Conservation (phyloP, 2,888 invertebrate species). For the Dynastes maya region DNA sequence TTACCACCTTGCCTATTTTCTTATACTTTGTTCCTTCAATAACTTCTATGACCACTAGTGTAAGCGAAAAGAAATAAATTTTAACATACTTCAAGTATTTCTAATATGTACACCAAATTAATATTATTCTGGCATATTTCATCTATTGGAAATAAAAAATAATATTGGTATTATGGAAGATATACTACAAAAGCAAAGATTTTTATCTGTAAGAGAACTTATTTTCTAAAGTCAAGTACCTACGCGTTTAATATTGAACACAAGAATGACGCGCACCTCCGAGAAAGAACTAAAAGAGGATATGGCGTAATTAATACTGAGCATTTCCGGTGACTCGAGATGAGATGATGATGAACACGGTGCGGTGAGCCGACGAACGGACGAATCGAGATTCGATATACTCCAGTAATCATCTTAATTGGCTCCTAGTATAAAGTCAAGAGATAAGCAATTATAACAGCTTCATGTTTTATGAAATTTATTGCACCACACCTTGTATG, state of each 20-base stretch:
- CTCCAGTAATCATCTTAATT: slow-evolving; percentile 56
- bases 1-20: too few species aligned
- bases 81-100: too few species aligned
- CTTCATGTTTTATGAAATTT: slow-evolving; percentile 47
- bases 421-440: slow-evolving; percentile 41
- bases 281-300: slow-evolving; percentile 27
- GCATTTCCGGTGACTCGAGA: slow-evolving; percentile 47
- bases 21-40: too few species aligned
- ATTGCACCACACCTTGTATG: slow-evolving; percentile 40
- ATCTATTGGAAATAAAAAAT: too few species aligned
- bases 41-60: too few species aligned
- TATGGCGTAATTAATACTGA: slow-evolving; percentile 44
- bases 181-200: too few species aligned
- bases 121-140: too few species aligned
- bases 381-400: slow-evolving; percentile 57
- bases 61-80: too few species aligned
- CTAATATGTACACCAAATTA: too few species aligned
- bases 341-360: slow-evolving; percentile 46
- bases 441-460: slow-evolving; percentile 51
- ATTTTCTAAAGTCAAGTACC: neutral
- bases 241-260: neutral
- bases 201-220: too few species aligned
- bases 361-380: slow-evolving; percentile 37
- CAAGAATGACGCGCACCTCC: slow-evolving; percentile 10
- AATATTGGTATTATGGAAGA: too few species aligned